Conservation (phyloP, 2,113 vertebrate species). For the Hyperopisus bebe region DNA sequence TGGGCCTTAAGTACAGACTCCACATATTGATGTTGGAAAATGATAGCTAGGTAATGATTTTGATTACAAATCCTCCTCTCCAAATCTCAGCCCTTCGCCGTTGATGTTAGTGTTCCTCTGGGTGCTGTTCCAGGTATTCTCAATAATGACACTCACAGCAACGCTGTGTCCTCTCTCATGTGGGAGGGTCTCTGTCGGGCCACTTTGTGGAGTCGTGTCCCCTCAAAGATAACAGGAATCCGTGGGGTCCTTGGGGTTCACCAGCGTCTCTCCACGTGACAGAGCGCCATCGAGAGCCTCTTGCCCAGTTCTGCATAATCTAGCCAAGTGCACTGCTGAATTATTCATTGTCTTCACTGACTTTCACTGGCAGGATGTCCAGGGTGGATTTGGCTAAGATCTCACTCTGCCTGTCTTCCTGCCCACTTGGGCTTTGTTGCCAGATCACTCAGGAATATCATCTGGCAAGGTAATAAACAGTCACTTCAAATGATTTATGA, state of each 20-base stretch:
- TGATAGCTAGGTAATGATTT: conserved; percentile 18
- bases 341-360: background rate
- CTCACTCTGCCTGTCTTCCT: background rate
- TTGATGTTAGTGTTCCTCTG: background rate
- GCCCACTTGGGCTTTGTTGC: background rate
- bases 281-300: background rate
- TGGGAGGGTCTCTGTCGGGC: background rate
- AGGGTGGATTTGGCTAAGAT: background rate
- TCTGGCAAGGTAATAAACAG: background rate
- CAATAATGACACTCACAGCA: background rate
- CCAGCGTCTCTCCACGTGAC: background rate
- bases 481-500: background rate
- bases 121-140: background rate
- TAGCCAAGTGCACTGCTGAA: background rate
- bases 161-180: background rate
- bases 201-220: background rate
- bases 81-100: background rate
- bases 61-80: background rate
- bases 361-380: background rate
- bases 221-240: background rate
- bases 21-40: conserved; percentile 13
- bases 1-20: background rate
- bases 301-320: background rate
- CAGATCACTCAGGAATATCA: background rate
- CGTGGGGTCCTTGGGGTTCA: background rate